Conservation (phyloP, 2,113 vertebrate species). For the Porphyrio hochstetteri region DNA sequence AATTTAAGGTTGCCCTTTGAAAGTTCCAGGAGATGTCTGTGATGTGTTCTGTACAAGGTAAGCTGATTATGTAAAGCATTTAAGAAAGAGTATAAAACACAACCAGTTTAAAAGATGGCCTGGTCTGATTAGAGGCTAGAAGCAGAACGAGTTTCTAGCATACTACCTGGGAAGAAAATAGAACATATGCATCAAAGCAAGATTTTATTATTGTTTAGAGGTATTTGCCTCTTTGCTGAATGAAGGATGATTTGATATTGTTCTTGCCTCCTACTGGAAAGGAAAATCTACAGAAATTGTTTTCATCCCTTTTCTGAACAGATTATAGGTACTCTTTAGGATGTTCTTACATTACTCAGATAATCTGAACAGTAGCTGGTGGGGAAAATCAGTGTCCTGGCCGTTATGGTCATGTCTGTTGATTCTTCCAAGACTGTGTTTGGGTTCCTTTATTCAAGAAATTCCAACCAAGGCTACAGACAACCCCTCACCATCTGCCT, state of each 20-base stretch:
- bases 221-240: background rate
- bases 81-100: background rate
- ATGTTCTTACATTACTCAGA: background rate
- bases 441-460: background rate
- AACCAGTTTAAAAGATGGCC: background rate
- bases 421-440: background rate
- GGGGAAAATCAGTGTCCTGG: background rate
- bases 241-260: background rate
- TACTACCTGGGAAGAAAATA: background rate
- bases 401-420: background rate
- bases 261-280: background rate
- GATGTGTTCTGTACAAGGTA: background rate
- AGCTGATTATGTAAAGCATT: background rate
- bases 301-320: background rate
- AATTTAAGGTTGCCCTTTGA: background rate
- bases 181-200: background rate
- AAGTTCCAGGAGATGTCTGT: background rate
- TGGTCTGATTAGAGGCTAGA: background rate
- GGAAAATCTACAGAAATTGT: background rate
- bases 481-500: background rate
- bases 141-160: background rate
- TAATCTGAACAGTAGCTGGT: background rate
- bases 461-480: background rate
- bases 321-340: background rate
- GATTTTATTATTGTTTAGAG: background rate